These are phyloP conservation scores for Trachelus iudaicus DNA, from an alignment of 2,888 invertebrate genomes.

Conservation along the genomic window DNA sequence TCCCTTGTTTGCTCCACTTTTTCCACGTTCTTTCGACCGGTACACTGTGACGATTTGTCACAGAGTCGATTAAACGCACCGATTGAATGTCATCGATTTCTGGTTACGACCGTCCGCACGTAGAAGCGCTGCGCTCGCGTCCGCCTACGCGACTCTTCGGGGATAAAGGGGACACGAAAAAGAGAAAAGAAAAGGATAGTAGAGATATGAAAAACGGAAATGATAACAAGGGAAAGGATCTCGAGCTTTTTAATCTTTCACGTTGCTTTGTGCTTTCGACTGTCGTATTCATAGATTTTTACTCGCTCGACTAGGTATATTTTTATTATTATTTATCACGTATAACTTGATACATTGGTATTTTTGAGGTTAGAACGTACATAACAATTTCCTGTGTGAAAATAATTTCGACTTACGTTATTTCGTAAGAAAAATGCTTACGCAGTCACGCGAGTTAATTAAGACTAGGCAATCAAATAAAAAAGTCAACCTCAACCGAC, in stretches of 20 bases:
- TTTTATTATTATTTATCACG: background rate
- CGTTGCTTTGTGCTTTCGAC: background rate
- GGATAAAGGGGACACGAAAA: background rate
- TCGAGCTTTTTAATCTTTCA: background rate
- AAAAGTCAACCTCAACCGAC: background rate
- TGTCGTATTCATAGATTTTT: background rate
- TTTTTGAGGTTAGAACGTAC: background rate
- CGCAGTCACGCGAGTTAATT: background rate
- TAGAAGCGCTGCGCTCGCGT: background rate
- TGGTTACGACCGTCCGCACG: constrained; percentile 28
- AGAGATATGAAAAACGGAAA: background rate
- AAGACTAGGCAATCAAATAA: background rate
- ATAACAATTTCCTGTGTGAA: background rate
- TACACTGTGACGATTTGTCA: background rate
- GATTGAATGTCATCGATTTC: constrained; percentile 38
- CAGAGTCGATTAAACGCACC: background rate
- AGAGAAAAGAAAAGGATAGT: background rate
- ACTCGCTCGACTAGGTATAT: background rate
- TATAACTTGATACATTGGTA: background rate
- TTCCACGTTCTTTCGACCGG: background rate
- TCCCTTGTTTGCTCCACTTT: background rate
- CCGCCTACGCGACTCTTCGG: background rate
- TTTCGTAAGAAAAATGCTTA: background rate
- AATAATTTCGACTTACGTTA: background rate
- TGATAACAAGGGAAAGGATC: background rate